phyloP scores from a whole-genome alignment of 2,888 invertebrate species.

The Macropis europaea region DNA sequence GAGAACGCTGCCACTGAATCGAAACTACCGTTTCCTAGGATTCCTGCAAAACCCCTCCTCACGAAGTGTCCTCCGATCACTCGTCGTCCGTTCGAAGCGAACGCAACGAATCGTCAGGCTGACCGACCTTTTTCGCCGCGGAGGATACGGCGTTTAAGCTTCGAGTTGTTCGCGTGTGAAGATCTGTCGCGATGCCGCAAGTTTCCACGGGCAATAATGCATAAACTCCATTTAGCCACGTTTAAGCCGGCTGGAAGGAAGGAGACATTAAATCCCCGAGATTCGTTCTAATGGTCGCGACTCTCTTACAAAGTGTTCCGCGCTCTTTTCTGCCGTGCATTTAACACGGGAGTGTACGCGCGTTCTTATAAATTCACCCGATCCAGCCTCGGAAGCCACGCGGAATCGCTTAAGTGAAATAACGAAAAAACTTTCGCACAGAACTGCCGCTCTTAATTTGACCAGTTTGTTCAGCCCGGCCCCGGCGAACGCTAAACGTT shows the following conservation, averaged over 20 bases:
- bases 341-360: conserved; percentile 55
- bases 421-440: conserved; percentile 60
- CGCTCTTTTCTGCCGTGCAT: conserved; percentile 54
- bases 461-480: conserved; percentile 56
- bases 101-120: too few species aligned
- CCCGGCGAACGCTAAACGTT: conserved; percentile 51
- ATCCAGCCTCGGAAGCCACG: conserved; percentile 25
- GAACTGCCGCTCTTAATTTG: conserved; percentile 67
- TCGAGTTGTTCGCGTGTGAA: conserved; percentile 8
- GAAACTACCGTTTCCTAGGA: not conserved
- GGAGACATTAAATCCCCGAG: conserved; percentile 77
- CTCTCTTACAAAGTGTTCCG: conserved; percentile 77
- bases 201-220: conserved; percentile 57
- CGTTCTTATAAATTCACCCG: conserved; percentile 72
- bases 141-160: not conserved
- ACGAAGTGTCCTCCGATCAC: too few species aligned
- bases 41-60: not conserved
- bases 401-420: conserved; percentile 60
- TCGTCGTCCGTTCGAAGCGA: too few species aligned
- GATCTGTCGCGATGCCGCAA: conserved; percentile 46
- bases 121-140: too few species aligned
- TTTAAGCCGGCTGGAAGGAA: conserved; percentile 61
- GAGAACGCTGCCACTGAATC: conserved; percentile 25
- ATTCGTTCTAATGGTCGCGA: conserved; percentile 79
- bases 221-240: conserved; percentile 62